Conservation (phyloP, 2,113 vertebrate species). For the Erythrocercus mccallii region DNA sequence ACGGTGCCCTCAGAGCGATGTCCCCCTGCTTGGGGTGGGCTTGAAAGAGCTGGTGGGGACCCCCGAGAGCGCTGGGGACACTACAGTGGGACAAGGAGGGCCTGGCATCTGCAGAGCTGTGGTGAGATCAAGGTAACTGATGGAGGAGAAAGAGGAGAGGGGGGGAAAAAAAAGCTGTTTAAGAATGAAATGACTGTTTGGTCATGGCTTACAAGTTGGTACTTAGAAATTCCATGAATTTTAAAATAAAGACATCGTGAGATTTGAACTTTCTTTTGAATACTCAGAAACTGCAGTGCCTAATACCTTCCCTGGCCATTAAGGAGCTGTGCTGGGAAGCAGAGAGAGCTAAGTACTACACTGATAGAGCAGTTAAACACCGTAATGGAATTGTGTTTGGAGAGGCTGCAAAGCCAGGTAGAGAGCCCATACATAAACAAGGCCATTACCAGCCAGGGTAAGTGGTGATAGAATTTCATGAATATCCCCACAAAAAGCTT, state of each 20-base stretch:
- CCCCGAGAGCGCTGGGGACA: fast-evolving
- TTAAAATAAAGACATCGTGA: slow-evolving; percentile 54
- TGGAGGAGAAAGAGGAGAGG: neutral
- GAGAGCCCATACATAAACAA: slow-evolving; percentile 57
- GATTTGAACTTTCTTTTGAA: slow-evolving; percentile 47
- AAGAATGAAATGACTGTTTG: slow-evolving; percentile 9
- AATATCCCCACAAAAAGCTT: slow-evolving; percentile 51
- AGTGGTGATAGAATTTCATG: slow-evolving; percentile 58
- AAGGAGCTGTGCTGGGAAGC: slow-evolving; percentile 38
- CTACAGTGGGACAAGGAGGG: neutral
- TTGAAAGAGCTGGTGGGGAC: neutral
- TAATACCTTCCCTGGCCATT: slow-evolving; percentile 43
- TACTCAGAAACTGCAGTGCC: neutral
- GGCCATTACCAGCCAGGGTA: slow-evolving; percentile 52
- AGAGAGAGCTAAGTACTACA: neutral
- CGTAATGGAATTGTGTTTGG: slow-evolving; percentile 51
- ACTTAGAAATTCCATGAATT: slow-evolving; percentile 70
- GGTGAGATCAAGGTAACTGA: neutral
- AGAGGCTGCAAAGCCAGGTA: slow-evolving; percentile 47
- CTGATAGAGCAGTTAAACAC: slow-evolving; percentile 55
- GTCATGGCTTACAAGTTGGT: slow-evolving; percentile 41
- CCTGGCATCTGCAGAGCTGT: neutral
- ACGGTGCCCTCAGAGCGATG: fast-evolving
- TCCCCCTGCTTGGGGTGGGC: neutral
- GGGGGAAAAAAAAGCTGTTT: neutral